Evolutionary conservation across 2,797 vertebrate genomes (phyloP), one percentile per base, ranked within the genome.

Genomic region (Sebastes dallii): DNA sequence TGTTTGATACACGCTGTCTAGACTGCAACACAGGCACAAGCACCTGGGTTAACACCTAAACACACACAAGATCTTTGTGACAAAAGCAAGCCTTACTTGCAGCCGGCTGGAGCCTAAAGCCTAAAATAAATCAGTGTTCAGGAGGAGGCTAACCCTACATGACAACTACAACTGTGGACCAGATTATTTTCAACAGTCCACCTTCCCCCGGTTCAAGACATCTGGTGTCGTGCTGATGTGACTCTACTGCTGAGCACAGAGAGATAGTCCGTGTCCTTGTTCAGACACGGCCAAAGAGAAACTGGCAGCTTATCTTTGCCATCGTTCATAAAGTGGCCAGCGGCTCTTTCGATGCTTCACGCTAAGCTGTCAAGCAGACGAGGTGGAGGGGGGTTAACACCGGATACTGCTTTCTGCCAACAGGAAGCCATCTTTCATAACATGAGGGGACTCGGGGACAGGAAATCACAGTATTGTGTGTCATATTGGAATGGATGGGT

Each of bases 241-340:
- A 82, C 77, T 78, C 39, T 22, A 32, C 62, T 81, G 81, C 86
- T 69, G 78, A 89, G 80, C 81, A 73, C 76, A 71, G 72, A 74
- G 62, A 74, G 91, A 92, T 84, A 59, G 80, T 73, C 78, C 14
- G 69, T 73, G 83, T 83, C 82, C 85, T 89, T 78, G 75, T 85
- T 78, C 78, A 82, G 72, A 88, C 76, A 78, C 5, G 34, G 77
- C 77, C 74, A 73, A 82, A 81, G 72, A 86, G 72, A 66, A 88
- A 65, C 80, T 79, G 84, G 81, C 82, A 81, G 77, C 81, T 88
- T 89, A 93, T 94, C 92, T 84, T 62, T 58, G 66, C 70, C 72
- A 94, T 95, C 89, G 50, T 87, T 94, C 91, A 94, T 92, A 92
- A 91, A 89, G 86, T 81, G 85, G 73, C 82, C 82, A 64, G 80